A percentile compares a stretch with the other conserved stretches of the same genome.
Evolutionary conservation across 2,888 invertebrate genomes (phyloP).

Genomic region (Dysmachus trigonus): DNA sequence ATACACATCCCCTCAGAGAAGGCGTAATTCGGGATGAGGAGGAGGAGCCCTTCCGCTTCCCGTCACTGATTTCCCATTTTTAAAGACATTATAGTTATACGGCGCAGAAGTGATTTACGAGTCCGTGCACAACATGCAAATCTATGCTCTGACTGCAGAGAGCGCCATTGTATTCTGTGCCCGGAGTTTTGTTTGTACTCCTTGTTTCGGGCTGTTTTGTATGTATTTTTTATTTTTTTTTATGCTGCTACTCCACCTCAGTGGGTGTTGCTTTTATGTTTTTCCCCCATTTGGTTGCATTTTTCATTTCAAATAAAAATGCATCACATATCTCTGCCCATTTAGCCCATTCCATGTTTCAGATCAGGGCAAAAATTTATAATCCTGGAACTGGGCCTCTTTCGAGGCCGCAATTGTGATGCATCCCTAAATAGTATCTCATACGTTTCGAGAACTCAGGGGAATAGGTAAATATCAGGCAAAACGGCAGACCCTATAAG

Average conservation of each 20-base stretch:
- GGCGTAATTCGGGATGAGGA: not conserved
- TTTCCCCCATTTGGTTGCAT: not conserved
- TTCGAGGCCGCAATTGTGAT: constrained; percentile 21
- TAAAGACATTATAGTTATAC: constrained; percentile 31
- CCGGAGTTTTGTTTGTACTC: not conserved
- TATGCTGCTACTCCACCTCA: not conserved
- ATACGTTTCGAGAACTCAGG: not conserved
- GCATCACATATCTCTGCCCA: not conserved
- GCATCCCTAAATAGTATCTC: constrained; percentile 17
- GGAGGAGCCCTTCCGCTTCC: not conserved
- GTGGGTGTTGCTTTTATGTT: not conserved
- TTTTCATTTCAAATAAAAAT: constrained; percentile 34
- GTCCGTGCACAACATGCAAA: constrained; percentile 37
- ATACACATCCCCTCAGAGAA: not conserved
- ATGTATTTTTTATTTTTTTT: not conserved
- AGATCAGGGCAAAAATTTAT: not conserved
- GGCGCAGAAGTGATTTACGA: constrained; percentile 28
- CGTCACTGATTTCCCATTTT: constrained; percentile 20
- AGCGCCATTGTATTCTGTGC: not conserved
- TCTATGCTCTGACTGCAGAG: not conserved
- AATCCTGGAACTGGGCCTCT: not conserved
- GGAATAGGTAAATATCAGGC: not conserved
- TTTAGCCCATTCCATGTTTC: not conserved
- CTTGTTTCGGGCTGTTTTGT: not conserved
- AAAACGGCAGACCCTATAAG: not conserved